Percentiles rank a stretch among this genome's conserved stretches.
Conservation (phyloP, 2,797 vertebrate genomes). For the Neomorphus geoffroyi region DNA sequence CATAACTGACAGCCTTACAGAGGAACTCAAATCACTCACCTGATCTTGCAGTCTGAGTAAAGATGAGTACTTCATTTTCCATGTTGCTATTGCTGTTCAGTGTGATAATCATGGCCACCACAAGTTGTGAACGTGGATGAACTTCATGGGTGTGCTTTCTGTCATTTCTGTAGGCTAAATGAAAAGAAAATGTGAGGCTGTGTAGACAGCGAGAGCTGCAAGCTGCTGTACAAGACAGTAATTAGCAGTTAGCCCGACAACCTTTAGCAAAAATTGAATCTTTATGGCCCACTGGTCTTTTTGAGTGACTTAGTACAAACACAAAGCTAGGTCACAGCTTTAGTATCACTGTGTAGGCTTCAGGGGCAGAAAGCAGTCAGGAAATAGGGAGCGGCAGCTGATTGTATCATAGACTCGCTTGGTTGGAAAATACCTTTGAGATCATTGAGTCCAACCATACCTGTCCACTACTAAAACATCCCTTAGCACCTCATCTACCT, state of each 20-base stretch:
- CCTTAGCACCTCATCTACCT: no score
- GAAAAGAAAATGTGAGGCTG: neutral
- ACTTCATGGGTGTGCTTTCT: neutral
- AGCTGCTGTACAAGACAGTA: neutral
- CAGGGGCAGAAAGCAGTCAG: neutral
- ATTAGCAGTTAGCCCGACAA: constrained; percentile 2
- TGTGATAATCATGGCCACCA: neutral
- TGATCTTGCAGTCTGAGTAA: neutral
- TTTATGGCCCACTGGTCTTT: neutral
- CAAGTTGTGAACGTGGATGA: neutral
- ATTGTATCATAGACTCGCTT: no score
- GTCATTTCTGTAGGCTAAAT: neutral
- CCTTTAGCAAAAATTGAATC: neutral
- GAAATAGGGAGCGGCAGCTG: neutral
- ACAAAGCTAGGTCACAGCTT: neutral
- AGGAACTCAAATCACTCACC: neutral
- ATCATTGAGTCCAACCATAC: no score
- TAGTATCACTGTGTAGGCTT: neutral
- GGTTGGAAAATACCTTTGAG: no score
- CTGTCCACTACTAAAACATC: no score
- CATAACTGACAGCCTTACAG: neutral
- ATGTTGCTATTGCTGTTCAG: neutral
- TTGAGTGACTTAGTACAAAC: neutral
- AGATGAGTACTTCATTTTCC: neutral
- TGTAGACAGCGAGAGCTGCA: neutral